These are phyloP conservation scores for Toxostoma redivivum DNA, from an alignment of 2,113 vertebrate genomes.

Conservation along the genomic window DNA sequence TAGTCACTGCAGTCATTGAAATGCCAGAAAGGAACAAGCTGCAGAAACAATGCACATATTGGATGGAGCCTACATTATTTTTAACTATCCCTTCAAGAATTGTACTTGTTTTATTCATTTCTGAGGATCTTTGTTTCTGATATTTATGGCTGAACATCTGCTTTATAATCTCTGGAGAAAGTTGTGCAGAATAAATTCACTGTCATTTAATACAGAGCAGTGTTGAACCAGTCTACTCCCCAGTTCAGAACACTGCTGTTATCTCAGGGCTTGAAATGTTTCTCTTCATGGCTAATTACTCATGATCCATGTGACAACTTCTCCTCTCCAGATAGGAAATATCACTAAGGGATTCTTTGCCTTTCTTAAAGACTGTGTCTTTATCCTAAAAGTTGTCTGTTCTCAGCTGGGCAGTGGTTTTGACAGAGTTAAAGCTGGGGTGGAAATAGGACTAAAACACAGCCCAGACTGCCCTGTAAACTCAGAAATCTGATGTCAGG, in stretches of 20 bases:
- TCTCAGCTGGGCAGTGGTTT: not conserved
- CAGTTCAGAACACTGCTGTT: not conserved
- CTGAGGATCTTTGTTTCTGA: not conserved
- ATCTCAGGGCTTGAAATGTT: conserved; percentile 2
- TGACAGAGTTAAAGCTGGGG: not conserved
- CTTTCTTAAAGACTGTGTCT: not conserved
- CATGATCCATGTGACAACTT: not conserved
- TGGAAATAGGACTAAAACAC: not conserved
- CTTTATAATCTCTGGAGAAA: conserved; percentile 12
- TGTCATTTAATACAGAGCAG: not conserved
- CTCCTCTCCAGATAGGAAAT: not conserved
- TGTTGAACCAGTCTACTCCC: not conserved
- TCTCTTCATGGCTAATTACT: conserved; percentile 25
- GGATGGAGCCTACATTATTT: not conserved
- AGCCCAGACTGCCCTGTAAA: not conserved
- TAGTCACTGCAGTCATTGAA: not conserved
- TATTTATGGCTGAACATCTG: conserved; percentile 15
- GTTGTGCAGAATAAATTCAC: not conserved
- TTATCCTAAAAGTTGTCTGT: not conserved
- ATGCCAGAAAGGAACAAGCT: not conserved
- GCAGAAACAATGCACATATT: not conserved
- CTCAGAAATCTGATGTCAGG: not conserved
- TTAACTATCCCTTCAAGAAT: not conserved
- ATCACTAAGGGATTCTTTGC: not conserved
- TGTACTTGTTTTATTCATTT: not conserved